Evolutionary conservation across 2,888 invertebrate species (phyloP).

Genomic region (Hanleya hanleyi): DNA sequence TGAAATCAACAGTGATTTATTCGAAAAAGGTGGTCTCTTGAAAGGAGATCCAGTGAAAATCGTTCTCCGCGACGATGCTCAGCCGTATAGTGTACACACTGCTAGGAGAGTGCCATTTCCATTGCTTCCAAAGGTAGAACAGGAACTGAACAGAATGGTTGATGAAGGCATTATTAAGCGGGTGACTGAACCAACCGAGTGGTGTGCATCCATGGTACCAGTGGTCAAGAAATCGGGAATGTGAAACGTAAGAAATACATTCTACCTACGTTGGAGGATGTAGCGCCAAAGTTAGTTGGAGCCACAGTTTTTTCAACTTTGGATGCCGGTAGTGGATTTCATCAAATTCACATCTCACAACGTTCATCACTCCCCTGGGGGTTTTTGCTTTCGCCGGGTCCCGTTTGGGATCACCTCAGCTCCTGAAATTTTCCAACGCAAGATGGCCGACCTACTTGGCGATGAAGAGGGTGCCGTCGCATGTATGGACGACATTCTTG

Average conservation of each 20-base stretch:
- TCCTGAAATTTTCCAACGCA: slow-evolving; percentile 31
- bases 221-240: slow-evolving; percentile 32
- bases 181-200: slow-evolving; percentile 34
- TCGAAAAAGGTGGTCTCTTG: slow-evolving; percentile 12
- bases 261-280: slow-evolving; percentile 31
- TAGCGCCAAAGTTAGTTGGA: slow-evolving; percentile 24
- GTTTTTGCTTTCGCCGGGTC: slow-evolving; percentile 21
- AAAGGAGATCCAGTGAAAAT: slow-evolving; percentile 12
- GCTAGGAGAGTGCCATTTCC: slow-evolving; percentile 27
- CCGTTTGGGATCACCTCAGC: slow-evolving; percentile 32
- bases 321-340: slow-evolving; percentile 30
- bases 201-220: slow-evolving; percentile 36
- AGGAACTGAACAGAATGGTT: slow-evolving; percentile 34
- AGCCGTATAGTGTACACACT: slow-evolving; percentile 17
- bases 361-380: slow-evolving; percentile 30
- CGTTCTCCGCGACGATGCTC: slow-evolving; percentile 11
- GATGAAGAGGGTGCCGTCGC: slow-evolving; percentile 25
- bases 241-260: slow-evolving; percentile 29
- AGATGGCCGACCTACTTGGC: slow-evolving; percentile 25
- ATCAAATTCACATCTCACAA: slow-evolving; percentile 30
- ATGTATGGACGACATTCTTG: slow-evolving; percentile 39
- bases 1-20: slow-evolving; percentile 1
- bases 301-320: slow-evolving; percentile 22
- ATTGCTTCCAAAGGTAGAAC: slow-evolving; percentile 25
- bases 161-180: slow-evolving; percentile 26